Conservation (phyloP, 1,140 invertebrate genomes). For the Cyclargus thomasi region DNA sequence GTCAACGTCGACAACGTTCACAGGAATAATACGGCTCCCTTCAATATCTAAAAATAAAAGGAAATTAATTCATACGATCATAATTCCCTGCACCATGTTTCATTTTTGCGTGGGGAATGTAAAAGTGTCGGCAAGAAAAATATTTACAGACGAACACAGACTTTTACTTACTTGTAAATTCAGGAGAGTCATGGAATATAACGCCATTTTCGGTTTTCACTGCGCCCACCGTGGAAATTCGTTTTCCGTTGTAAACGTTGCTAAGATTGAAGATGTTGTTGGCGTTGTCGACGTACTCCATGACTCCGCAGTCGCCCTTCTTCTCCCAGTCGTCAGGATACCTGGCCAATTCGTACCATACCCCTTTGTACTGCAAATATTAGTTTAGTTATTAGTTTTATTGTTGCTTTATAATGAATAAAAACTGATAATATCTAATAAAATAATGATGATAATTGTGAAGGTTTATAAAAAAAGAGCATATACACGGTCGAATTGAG, state of each 20-base stretch:
- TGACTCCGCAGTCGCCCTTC: background rate
- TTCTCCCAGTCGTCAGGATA: slow-evolving; percentile 38
- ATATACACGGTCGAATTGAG: no score
- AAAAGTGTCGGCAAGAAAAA: no score
- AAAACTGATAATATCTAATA: no score
- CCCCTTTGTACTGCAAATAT: slow-evolving; percentile 42
- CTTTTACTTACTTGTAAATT: slow-evolving; percentile 1
- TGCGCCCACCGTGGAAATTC: background rate
- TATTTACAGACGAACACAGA: no score
- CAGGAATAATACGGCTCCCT: slow-evolving; percentile 38
- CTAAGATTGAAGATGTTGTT: background rate
- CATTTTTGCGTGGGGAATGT: no score
- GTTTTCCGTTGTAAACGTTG: background rate
- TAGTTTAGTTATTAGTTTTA: no score
- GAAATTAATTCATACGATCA: no score
- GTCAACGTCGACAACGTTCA: slow-evolving; percentile 40
- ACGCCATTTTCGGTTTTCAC: background rate
- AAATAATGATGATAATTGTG: no score
- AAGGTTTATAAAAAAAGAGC: no score
- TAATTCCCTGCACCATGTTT: no score
- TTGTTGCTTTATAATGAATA: no score
- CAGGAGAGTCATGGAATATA: background rate
- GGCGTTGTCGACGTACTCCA: background rate
- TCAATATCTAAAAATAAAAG: slow-evolving; percentile 49
- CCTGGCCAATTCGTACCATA: slow-evolving; percentile 45